These are phyloP conservation scores for Polyodon spathula DNA, from an alignment of 2,113 vertebrate species.

Conservation along the genomic window DNA sequence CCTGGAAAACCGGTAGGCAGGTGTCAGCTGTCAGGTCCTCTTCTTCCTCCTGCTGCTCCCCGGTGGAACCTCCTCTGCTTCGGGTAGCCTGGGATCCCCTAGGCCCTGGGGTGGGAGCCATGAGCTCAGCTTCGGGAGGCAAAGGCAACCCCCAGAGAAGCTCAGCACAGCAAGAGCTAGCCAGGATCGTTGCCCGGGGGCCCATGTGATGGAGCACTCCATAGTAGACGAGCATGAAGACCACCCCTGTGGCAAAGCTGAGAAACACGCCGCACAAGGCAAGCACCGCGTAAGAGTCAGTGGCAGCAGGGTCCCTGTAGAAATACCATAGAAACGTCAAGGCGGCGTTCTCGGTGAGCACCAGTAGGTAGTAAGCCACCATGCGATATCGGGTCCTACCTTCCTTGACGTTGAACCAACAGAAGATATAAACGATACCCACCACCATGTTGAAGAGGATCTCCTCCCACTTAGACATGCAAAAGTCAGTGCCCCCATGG, in stretches of 20 bases:
- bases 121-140: constrained; percentile 91
- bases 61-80: constrained; percentile 70
- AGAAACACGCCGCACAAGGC: constrained; percentile 93
- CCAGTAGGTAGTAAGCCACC: constrained; percentile 93
- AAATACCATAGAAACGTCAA: constrained; percentile 97
- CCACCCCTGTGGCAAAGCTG: constrained; percentile 85
- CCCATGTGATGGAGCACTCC: constrained; percentile 89
- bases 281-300: constrained; percentile 83
- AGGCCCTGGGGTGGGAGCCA: constrained; percentile 83
- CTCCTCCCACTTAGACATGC: constrained; percentile 99
- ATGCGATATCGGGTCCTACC: constrained; percentile 90
- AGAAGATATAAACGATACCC: constrained; percentile 99
- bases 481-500: constrained; percentile 97
- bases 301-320: constrained; percentile 84
- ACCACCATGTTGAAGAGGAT: constrained; percentile 99
- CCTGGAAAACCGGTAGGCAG: constrained; percentile 97
- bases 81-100: constrained; percentile 77
- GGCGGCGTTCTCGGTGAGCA: constrained; percentile 90
- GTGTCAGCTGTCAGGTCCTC: constrained; percentile 83
- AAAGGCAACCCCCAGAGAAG: constrained; percentile 96
- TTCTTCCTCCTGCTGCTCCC: constrained; percentile 74
- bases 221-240: constrained; percentile 92
- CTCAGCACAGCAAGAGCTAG: constrained; percentile 95
- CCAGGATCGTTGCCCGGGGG: constrained; percentile 77
- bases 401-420: constrained; percentile 99